A percentile compares a stretch with the other conserved stretches of the same genome.
phyloP scores from a whole-genome alignment of 1,140 invertebrate species.

The Nasonia vitripennis region DNA sequence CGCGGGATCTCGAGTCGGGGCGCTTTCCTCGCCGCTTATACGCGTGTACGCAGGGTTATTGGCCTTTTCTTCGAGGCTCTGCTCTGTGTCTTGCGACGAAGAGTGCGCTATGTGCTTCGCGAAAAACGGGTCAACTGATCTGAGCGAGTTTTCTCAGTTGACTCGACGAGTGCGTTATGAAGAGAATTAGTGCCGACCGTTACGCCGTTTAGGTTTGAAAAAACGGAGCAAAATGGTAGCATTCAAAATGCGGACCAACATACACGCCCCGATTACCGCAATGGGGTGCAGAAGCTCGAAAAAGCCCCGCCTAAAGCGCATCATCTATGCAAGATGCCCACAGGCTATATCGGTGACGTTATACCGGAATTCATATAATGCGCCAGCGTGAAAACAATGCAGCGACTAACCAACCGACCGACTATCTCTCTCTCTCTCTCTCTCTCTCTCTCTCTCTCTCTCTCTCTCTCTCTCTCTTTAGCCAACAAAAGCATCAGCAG shows the following conservation, averaged over 20 bases:
- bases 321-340: background rate
- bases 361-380: background rate
- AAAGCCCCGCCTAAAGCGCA: background rate
- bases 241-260: too few relatives aligned
- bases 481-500: background rate
- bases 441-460: background rate
- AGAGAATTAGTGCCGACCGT: too few relatives aligned
- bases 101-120: too few relatives aligned
- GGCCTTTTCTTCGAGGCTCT: constrained; percentile 16
- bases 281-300: background rate
- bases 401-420: background rate
- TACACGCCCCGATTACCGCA: too few relatives aligned
- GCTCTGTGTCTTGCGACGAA: too few relatives aligned
- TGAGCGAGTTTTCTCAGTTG: constrained; percentile 17
- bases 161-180: background rate
- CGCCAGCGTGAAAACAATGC: constrained; percentile 10
- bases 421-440: background rate
- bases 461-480: background rate
- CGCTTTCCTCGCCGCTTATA: background rate
- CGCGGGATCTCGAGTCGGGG: constrained; percentile 1
- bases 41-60: background rate
- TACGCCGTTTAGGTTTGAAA: too few relatives aligned
- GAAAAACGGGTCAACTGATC: constrained; percentile 5
- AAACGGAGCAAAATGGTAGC: too few relatives aligned
- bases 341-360: background rate